Conservation (phyloP, 2,113 vertebrate species). For the Fulica atra region DNA sequence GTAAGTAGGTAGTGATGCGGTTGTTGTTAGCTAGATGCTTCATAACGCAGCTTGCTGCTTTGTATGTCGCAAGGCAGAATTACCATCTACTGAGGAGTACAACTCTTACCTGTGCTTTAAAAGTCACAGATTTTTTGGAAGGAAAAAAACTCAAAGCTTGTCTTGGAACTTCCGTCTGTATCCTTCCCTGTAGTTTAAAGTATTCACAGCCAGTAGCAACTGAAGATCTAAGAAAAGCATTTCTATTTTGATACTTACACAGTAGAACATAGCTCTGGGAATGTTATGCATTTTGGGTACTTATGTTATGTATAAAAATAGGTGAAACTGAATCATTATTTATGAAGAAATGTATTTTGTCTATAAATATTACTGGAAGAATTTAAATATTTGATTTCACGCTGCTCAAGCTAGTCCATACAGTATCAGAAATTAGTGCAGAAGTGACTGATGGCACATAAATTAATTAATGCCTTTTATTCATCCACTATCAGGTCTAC, state of each 20-base stretch:
- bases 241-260: conserved; percentile 7
- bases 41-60: not conserved
- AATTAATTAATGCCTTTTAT: not conserved
- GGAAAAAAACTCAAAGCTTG: not conserved
- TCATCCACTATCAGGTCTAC: not conserved
- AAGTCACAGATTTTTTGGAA: not conserved
- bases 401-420: not conserved
- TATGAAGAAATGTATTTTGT: not conserved
- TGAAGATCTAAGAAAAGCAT: conserved; percentile 33
- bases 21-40: not conserved
- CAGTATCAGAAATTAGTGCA: not conserved
- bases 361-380: not conserved
- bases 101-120: not conserved
- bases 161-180: not conserved
- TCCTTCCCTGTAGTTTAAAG: not conserved
- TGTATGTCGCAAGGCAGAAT: not conserved
- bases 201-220: not conserved
- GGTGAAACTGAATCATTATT: not conserved
- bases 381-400: conserved; percentile 15
- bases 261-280: not conserved
- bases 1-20: not conserved
- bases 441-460: not conserved
- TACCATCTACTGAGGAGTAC: not conserved
- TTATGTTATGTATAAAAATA: not conserved
- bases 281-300: not conserved